Conservation (phyloP, 2,797 vertebrate species). For the Sciaenops ocellatus region DNA sequence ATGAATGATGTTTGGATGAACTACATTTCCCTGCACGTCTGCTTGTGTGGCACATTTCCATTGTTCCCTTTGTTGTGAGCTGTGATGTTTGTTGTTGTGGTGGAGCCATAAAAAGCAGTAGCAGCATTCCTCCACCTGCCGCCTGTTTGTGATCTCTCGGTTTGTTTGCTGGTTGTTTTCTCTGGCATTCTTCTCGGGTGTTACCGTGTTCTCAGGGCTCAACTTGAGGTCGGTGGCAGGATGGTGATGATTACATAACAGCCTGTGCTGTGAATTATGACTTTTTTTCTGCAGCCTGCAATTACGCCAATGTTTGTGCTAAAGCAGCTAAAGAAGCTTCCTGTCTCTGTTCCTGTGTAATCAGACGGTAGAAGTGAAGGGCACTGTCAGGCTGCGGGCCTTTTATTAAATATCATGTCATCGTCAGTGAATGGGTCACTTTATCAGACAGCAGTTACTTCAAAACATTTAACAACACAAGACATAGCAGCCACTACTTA, state of each 20-base stretch:
- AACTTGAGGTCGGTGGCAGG: conserved; percentile 44
- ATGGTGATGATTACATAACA: conserved; percentile 61
- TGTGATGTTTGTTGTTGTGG: conserved; percentile 24
- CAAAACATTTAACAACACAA: too few relatives aligned
- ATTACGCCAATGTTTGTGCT: conserved; percentile 17
- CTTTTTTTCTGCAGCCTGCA: conserved; percentile 32
- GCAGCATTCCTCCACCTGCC: conserved; percentile 54
- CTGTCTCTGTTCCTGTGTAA: conserved; percentile 23
- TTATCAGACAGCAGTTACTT: too few relatives aligned
- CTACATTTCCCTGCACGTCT: not conserved
- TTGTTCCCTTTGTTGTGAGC: conserved; percentile 5
- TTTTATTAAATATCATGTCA: not conserved
- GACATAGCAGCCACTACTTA: too few relatives aligned
- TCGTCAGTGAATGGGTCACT: too few relatives aligned
- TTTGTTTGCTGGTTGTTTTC: conserved; percentile 50
- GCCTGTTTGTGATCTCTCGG: conserved; percentile 15
- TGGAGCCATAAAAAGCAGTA: conserved; percentile 32
- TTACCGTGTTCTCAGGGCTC: conserved; percentile 40
- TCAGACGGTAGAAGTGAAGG: not conserved
- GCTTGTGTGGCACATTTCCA: conserved; percentile 7
- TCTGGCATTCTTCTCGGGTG: conserved; percentile 52
- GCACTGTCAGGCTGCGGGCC: not conserved
- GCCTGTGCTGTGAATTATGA: conserved; percentile 28
- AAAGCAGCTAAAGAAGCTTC: conserved; percentile 5
- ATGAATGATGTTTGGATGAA: conserved; percentile 11